phyloP scores from a whole-genome alignment of 2,113 vertebrate species.

The Origma solitaria region DNA sequence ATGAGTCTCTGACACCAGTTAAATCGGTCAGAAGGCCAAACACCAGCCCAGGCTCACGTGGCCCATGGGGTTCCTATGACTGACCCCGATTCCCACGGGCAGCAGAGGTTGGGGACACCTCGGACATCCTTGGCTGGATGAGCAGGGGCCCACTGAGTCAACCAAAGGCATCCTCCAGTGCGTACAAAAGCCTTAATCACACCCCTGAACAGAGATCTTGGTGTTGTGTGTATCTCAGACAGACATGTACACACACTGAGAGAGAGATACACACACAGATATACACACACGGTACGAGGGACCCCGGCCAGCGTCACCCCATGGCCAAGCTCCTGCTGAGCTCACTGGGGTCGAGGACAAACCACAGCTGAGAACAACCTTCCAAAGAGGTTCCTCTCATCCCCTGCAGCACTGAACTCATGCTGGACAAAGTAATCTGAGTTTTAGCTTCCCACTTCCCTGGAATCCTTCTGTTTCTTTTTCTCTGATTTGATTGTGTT shows the following conservation, averaged over 20 bases:
- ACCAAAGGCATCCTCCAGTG: constrained; percentile 61
- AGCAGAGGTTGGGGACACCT: background rate
- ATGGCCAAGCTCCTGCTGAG: background rate
- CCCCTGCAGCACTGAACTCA: constrained; percentile 18
- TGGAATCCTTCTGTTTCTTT: constrained; percentile 9
- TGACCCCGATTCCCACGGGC: background rate
- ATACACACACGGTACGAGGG: constrained; percentile 16
- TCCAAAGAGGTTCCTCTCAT: background rate
- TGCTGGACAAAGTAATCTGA: constrained; percentile 67
- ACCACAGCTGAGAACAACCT: background rate
- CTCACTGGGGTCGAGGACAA: background rate
- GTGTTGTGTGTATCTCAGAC: constrained; percentile 42
- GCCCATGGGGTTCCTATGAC: background rate
- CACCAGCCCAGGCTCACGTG: background rate
- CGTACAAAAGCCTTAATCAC: background rate
- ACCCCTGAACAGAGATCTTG: background rate
- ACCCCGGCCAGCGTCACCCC: background rate
- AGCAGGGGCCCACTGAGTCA: constrained; percentile 32
- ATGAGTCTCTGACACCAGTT: constrained; percentile 46
- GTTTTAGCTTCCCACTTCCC: constrained; percentile 3
- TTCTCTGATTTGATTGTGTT: background rate
- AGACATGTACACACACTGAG: constrained; percentile 41
- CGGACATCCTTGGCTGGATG: background rate
- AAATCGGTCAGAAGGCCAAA: background rate
- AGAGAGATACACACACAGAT: constrained; percentile 24